Evolutionary conservation across 1,140 invertebrate species (phyloP), one percentile per base, ranked within the genome.

Genomic region (Brachionus plicatilis): DNA sequence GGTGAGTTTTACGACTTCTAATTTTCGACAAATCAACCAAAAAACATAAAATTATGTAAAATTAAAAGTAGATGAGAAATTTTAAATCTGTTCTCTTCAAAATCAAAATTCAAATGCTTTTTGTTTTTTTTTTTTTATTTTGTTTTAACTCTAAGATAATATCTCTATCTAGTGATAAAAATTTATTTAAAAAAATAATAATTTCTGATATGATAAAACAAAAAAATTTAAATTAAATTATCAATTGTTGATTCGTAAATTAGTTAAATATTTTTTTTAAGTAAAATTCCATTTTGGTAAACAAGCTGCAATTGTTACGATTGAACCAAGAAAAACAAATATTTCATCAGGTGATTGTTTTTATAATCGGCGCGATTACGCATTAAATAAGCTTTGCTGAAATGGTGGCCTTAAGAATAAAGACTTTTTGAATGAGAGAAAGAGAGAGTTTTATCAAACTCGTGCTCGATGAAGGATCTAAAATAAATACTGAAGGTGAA

Each of bases 41-140:
- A 68, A 47, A 68, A 68, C 27, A 17, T 33, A 37, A 68, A 68
- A 68, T 68, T 68, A 68, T 68, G 66, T 68, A 68, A 68, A 68
- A 68, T 33, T 8, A 68, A 68, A 68, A 29, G 11, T 27, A 66
- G 24, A 68, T 68, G 66, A 68, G 66, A 68, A 68, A 68, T 68
- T 68, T 68, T 17, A 68, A 68, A 68, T 68, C 66, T 68, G 66
- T 68, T 68, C 27, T 17, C 29, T 68, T 68, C 17, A 60, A 60
- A 24, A 9, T 24, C n/a, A 27, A 60, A 68, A 33, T 68, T 68
- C 66, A 68, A n/a, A 33, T 68, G 27, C 27, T 33, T 33, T 68
- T 33, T 12, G 27, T 66, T 66, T 24, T 68, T 68, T 33, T 68
- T 33, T 24, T 24, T 24, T 68, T 33, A 68, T 12, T 68, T 68